Conservation (phyloP, 2,797 vertebrate species). For the Chaetodon trifasciatus region DNA sequence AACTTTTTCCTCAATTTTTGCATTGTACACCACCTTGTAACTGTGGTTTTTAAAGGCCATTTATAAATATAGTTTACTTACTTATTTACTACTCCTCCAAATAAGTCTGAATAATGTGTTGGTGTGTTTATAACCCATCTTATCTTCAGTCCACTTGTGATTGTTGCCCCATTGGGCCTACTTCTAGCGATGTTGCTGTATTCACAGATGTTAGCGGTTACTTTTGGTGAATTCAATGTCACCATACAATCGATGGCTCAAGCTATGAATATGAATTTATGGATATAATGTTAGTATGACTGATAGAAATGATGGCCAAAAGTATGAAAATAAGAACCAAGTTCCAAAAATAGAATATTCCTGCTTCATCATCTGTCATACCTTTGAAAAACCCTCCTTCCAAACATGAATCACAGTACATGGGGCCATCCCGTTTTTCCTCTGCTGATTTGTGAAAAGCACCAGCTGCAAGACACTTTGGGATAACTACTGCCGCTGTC, state of each 20-base stretch:
- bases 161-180: not conserved
- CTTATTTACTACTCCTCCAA: not conserved
- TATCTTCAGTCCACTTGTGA: not conserved
- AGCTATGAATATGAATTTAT: not conserved
- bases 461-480: conserved; percentile 12
- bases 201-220: not conserved
- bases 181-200: not conserved
- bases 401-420: not conserved
- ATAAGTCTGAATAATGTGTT: not conserved
- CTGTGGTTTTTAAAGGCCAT: no score
- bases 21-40: no score
- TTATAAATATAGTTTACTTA: no score
- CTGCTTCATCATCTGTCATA: conserved; percentile 31
- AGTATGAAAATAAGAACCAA: not conserved
- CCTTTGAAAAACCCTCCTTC: conserved; percentile 26
- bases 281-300: not conserved
- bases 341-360: not conserved
- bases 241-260: not conserved
- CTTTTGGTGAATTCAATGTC: not conserved
- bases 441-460: conserved; percentile 31
- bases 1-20: no score
- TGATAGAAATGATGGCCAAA: not conserved
- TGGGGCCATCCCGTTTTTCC: conserved; percentile 16
- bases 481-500: conserved; percentile 31
- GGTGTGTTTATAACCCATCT: not conserved